phyloP scores from a whole-genome alignment of 1,140 invertebrate species.

The Pseudomyrmex concolor region DNA sequence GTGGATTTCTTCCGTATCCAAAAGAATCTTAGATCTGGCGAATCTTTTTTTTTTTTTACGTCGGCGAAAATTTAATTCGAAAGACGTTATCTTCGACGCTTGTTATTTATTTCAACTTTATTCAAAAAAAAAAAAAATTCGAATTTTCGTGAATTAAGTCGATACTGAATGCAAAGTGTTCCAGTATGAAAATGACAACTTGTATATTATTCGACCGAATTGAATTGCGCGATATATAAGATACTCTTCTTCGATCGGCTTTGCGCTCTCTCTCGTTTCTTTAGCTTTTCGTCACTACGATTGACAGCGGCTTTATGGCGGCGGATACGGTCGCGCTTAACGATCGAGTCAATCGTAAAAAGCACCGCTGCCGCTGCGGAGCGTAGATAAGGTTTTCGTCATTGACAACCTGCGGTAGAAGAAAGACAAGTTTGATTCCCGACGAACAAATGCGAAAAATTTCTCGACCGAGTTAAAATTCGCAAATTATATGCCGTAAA shows the following conservation, averaged over 20 bases:
- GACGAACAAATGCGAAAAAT: conserved; percentile 14
- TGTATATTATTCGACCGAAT: background rate
- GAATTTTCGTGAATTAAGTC: background rate
- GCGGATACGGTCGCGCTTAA: conserved; percentile 58
- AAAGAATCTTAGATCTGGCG: conserved; percentile 8
- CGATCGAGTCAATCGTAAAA: conserved; percentile 69
- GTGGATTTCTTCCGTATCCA: background rate
- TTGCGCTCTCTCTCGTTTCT: conserved; percentile 42
- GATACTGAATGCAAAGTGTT: too few species aligned
- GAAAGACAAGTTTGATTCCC: conserved; percentile 5
- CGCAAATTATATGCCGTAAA: too few species aligned
- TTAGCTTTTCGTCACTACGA: conserved; percentile 61
- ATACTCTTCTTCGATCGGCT: conserved; percentile 28
- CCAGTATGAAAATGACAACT: background rate
- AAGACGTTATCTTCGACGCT: background rate
- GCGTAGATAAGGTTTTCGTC: conserved; percentile 66
- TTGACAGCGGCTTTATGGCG: conserved; percentile 62
- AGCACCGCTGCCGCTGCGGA: conserved; percentile 40
- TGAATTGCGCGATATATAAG: conserved; percentile 5
- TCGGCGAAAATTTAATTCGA: conserved; percentile 16
- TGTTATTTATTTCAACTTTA: too few species aligned
- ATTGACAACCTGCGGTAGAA: conserved; percentile 43
- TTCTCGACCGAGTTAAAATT: background rate
- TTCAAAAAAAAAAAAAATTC: too few species aligned
- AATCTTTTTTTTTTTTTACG: conserved; percentile 4